Base-by-base conservation (phyloP, 2,797 vertebrate genomes). In the Propithecus perrieri region DNA sequence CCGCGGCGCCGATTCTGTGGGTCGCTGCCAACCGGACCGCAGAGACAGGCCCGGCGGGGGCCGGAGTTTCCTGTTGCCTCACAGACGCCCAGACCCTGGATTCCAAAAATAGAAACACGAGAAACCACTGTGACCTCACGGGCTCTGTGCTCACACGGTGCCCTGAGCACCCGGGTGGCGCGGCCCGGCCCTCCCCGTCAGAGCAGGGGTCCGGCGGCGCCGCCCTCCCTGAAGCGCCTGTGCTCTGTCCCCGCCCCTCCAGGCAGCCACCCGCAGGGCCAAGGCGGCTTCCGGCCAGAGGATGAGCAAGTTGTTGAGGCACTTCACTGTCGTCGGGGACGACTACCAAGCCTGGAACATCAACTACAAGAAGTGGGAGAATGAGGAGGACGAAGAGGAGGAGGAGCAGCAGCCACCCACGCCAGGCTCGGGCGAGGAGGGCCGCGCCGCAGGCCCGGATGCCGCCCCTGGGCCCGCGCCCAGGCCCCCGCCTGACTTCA, bases 261-360 rank as follows among this genome's bases (percentile, higher is more conserved):
- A 97, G 98, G 85, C 81, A 0, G 65, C 72, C 59, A 87, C 96
- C 69, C 74, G 81, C 24, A 63, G 85, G 96, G 61, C 97, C 98
- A 97, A 14, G 76, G 94, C 18, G 81, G 79, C 94, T 22, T 65
- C 89, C 0, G 9, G 83, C 0, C 35, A 85, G 86, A 97, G 84
- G 86, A 99, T 99, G 99, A 98, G 99, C 94, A 98, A n/a, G 72
- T 99, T 99, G 98, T 98, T 99, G 98, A 99, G 96, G 97, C 98
- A 99, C 93, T 99, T 99, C 98, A 99, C 99, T 0, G 98, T 99
- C 7, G 99, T 99, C 38, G 99, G 99, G 0, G 99, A 99, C 0
- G 95, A 98, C 59, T 98, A 99, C 0, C 92, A 98, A 0, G 92
- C 98, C 61, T 99, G 99, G 99, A 98, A 96, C 91, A 96, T 98